Conservation (phyloP, 2,113 vertebrate genomes). For the Leptobrachium ailaonicum region DNA sequence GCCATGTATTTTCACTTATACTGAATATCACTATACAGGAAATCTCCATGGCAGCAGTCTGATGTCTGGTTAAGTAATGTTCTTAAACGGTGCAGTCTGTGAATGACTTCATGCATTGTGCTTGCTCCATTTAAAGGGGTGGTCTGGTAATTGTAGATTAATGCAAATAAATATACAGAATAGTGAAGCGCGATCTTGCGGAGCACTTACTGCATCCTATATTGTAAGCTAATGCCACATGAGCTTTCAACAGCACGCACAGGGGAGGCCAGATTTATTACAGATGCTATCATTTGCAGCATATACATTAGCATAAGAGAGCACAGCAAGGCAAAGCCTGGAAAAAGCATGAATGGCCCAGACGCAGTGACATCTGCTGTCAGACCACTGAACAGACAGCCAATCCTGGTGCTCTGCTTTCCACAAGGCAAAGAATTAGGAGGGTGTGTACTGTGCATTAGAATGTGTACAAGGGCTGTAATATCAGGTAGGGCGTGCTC, state of each 20-base stretch:
- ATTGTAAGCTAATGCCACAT: slow-evolving; percentile 26
- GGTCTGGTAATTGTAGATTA: not conserved
- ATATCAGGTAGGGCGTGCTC: not conserved
- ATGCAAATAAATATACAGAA: not conserved
- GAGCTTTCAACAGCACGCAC: slow-evolving; percentile 23
- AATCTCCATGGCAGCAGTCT: no score
- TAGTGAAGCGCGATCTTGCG: slow-evolving; percentile 10
- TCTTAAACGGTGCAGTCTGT: no score
- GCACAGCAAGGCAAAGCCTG: not conserved
- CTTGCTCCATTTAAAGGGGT: not conserved
- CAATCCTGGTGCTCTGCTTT: slow-evolving; percentile 16
- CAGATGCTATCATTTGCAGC: slow-evolving; percentile 19
- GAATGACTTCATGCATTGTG: no score
- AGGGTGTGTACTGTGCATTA: not conserved
- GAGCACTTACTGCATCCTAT: slow-evolving; percentile 7
- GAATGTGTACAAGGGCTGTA: not conserved
- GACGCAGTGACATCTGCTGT: slow-evolving; percentile 45
- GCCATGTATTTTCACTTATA: no score
- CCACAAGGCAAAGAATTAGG: not conserved
- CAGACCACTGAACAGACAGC: slow-evolving; percentile 29
- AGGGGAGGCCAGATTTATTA: slow-evolving; percentile 2
- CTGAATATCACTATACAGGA: no score
- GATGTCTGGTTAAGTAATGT: no score
- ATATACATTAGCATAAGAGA: slow-evolving; percentile 32
- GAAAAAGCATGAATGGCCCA: slow-evolving; percentile 23